phyloP scores from a whole-genome alignment of 2,888 invertebrate genomes.

The Myopa testacea region DNA sequence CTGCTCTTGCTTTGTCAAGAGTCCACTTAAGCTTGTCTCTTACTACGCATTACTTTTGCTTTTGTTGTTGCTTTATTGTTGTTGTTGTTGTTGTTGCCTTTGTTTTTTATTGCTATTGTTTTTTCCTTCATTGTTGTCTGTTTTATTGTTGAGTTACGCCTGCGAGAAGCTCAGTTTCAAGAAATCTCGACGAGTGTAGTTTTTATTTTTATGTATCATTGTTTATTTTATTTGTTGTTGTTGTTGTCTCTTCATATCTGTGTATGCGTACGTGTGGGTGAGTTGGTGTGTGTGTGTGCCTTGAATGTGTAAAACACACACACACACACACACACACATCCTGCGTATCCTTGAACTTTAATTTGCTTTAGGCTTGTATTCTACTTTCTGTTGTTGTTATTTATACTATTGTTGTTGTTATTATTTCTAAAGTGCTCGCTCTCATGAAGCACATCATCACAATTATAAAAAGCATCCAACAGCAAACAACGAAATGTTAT shows the following conservation, averaged over 20 bases:
- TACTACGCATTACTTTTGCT: neutral
- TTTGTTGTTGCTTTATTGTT: neutral
- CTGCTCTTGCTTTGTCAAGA: neutral
- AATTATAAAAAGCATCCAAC: neutral
- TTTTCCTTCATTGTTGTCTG: no score
- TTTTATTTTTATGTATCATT: neutral
- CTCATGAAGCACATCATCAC: neutral
- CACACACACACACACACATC: neutral
- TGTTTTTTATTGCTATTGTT: no score
- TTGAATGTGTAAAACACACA: neutral
- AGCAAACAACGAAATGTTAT: neutral
- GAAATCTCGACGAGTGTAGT: neutral
- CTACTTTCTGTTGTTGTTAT: neutral
- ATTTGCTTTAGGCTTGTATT: slow-evolving; percentile 6
- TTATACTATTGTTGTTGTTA: neutral
- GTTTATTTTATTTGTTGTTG: neutral
- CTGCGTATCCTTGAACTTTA: slow-evolving; percentile 19
- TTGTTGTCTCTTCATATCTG: no score
- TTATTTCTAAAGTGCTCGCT: neutral
- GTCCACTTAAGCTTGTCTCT: slow-evolving; percentile 4
- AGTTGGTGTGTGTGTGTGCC: neutral
- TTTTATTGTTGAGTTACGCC: neutral
- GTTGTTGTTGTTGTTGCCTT: no score
- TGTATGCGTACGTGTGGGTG: no score
- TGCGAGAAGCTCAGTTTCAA: neutral